Conservation (phyloP, 2,797 vertebrate species). For the Martes flavigula region DNA sequence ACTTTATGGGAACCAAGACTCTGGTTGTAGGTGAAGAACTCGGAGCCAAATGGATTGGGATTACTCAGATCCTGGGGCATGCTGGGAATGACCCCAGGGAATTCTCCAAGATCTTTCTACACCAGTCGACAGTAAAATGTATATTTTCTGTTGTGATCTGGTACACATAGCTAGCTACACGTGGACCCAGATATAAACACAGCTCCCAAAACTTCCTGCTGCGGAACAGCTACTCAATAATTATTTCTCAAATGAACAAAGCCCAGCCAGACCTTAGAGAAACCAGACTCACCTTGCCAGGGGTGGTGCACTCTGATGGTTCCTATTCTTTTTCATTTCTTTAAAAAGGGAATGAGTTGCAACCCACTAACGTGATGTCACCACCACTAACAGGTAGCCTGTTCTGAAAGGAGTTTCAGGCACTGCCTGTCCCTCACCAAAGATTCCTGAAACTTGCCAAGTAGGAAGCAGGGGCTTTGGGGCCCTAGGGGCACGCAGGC, state of each 20-base stretch:
- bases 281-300: neutral
- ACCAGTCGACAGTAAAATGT: neutral
- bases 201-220: neutral
- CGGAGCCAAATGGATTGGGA: neutral
- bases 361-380: neutral
- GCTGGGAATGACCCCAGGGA: neutral
- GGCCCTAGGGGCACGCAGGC: neutral
- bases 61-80: neutral
- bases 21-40: neutral
- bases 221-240: neutral
- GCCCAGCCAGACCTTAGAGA: neutral
- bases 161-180: neutral
- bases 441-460: slow-evolving; percentile 7
- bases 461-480: neutral
- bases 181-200: neutral
- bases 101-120: neutral
- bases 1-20: neutral
- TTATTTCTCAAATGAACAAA: neutral
- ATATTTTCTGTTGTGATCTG: neutral
- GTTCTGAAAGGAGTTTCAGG: neutral
- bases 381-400: neutral
- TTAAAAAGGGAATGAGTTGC: neutral
- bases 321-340: neutral
- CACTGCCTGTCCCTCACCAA: neutral
- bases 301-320: neutral